These are phyloP conservation scores for Lontra canadensis DNA, from an alignment of 2,113 vertebrate genomes.

Conservation along the genomic window DNA sequence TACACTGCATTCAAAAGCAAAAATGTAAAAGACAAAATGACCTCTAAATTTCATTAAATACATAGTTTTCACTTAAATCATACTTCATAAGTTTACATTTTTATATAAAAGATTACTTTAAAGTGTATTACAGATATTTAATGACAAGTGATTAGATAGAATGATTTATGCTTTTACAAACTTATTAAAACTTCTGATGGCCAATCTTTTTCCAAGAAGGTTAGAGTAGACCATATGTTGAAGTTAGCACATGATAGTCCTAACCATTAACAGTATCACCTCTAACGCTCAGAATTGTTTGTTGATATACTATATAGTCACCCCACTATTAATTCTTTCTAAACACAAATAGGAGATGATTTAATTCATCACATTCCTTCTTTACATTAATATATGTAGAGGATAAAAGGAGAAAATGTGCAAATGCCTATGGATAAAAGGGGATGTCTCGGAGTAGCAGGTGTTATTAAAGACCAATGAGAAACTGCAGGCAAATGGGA, in stretches of 20 bases:
- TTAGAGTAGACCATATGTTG: not conserved
- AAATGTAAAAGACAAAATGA: not conserved
- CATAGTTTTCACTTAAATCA: not conserved
- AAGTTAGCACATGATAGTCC: not conserved
- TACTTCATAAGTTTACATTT: not conserved
- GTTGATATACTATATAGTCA: not conserved
- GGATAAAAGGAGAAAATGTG: not conserved
- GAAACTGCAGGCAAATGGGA: not conserved
- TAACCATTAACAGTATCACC: not conserved
- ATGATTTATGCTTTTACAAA: not conserved
- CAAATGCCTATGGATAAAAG: not conserved
- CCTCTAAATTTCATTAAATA: not conserved
- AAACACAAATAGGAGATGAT: not conserved
- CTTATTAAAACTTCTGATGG: not conserved
- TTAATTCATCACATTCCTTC: not conserved
- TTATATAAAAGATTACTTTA: slow-evolving; percentile 9
- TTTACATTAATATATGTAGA: not conserved
- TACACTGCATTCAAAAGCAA: not conserved
- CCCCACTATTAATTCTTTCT: not conserved
- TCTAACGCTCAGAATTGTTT: not conserved
- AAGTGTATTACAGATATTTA: not conserved
- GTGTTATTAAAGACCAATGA: not conserved
- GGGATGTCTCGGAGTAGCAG: not conserved
- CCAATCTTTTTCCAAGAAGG: not conserved
- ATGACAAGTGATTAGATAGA: not conserved